Evolutionary conservation across 2,113 vertebrate genomes (phyloP).

Genomic region (Craseonycteris thonglongyai): DNA sequence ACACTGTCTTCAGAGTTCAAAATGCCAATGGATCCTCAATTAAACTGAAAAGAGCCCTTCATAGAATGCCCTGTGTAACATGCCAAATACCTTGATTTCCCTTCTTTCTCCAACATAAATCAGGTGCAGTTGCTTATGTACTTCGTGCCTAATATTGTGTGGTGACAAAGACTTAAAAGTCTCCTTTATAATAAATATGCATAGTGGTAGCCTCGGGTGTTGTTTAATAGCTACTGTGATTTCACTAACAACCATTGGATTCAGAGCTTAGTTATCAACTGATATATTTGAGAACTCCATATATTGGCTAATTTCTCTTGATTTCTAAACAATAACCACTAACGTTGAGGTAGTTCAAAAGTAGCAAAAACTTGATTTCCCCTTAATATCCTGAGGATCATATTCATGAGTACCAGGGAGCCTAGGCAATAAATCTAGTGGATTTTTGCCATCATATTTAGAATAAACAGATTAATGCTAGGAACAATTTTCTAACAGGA

Average conservation of each 20-base stretch:
- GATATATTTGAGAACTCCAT: constrained; percentile 7
- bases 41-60: background rate
- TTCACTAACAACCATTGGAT: background rate
- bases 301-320: background rate
- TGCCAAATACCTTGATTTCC: background rate
- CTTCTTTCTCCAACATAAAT: background rate
- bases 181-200: background rate
- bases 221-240: background rate
- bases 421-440: constrained; percentile 40
- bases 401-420: constrained; percentile 47
- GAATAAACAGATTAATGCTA: constrained; percentile 51
- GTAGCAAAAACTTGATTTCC: constrained; percentile 52
- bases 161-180: background rate
- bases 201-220: background rate
- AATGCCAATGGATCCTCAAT: background rate
- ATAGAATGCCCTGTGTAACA: background rate
- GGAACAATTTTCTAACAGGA: constrained; percentile 33
- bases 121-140: background rate
- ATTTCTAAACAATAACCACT: constrained; percentile 31
- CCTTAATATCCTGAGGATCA: constrained; percentile 18
- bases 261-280: constrained; percentile 15
- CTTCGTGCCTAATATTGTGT: background rate
- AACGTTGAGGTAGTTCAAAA: constrained; percentile 52
- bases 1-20: background rate
- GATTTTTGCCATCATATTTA: constrained; percentile 31